phyloP scores from a whole-genome alignment of 1,140 invertebrate genomes.

The Pectinophora gossypiella region DNA sequence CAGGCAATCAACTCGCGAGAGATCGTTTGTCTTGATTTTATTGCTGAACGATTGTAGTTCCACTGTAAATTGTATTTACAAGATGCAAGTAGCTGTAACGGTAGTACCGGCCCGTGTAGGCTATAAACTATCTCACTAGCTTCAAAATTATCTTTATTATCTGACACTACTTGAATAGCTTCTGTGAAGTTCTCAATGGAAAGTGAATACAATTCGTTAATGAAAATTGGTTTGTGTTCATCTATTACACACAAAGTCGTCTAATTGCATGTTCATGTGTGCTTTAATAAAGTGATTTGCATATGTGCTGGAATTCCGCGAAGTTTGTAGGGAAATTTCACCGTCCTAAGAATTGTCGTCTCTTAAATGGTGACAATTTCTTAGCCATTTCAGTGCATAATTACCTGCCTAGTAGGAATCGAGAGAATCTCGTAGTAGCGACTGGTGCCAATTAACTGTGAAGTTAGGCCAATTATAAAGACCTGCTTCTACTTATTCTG shows the following conservation, averaged over 20 bases:
- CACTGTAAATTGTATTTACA: neutral
- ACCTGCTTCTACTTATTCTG: neutral
- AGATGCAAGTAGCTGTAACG: constrained; percentile 21
- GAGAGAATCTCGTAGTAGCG: neutral
- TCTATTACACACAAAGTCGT: too few relatives aligned
- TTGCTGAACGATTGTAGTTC: constrained; percentile 37
- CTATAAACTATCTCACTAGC: neutral
- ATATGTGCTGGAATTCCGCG: too few relatives aligned
- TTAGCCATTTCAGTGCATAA: neutral
- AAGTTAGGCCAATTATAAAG: constrained; percentile 1
- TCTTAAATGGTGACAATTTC: neutral
- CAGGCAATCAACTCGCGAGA: constrained; percentile 40
- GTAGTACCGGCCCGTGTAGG: constrained; percentile 22
- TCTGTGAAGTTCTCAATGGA: too few relatives aligned
- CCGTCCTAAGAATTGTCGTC: neutral
- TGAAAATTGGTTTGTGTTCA: too few relatives aligned
- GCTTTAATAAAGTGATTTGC: too few relatives aligned
- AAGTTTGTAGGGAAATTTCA: too few relatives aligned
- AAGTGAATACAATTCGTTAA: too few relatives aligned
- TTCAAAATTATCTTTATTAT: neutral
- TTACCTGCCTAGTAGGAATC: neutral
- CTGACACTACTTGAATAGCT: too few relatives aligned
- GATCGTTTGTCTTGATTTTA: constrained; percentile 56
- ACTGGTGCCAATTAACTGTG: neutral
- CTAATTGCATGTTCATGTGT: too few relatives aligned